Evolutionary conservation across 2,888 invertebrate species (phyloP).

Genomic region (Eumacrocentrus americanus): DNA sequence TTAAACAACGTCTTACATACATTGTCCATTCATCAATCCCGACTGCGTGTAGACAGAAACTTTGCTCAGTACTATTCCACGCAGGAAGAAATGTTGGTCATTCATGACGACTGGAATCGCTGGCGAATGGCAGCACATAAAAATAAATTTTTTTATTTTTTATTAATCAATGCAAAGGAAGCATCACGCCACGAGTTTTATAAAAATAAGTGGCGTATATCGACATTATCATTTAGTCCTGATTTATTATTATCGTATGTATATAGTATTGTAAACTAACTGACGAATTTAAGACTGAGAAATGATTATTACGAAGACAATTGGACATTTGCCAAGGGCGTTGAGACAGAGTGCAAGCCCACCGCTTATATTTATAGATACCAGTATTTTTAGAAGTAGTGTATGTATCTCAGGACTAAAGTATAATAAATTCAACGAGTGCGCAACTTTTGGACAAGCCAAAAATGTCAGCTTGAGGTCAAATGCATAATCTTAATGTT

Average conservation of each 20-base stretch:
- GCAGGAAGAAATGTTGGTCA: slow-evolving; percentile 6
- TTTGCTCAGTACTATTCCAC: slow-evolving; percentile 46
- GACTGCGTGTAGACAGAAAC: slow-evolving; percentile 28
- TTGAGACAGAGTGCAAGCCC: background rate
- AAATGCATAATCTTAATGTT: background rate
- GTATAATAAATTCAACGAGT: background rate
- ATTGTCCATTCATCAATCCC: background rate
- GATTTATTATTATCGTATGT: background rate
- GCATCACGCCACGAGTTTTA: background rate
- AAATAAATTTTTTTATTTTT: background rate
- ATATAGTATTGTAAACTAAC: slow-evolving; percentile 31
- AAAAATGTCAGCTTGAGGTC: background rate
- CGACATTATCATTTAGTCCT: background rate
- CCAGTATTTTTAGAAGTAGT: background rate
- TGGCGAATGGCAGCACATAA: background rate
- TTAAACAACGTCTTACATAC: background rate
- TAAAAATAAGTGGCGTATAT: background rate
- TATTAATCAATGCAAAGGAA: background rate
- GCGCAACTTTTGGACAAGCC: background rate
- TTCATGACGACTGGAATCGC: background rate
- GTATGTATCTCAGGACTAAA: background rate
- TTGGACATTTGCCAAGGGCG: slow-evolving; percentile 7
- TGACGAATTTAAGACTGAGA: slow-evolving; percentile 4
- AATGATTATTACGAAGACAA: background rate
- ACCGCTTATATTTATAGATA: background rate